Base-by-base conservation (phyloP, 2,888 invertebrate species). In the Allolobophora icterica region DNA sequence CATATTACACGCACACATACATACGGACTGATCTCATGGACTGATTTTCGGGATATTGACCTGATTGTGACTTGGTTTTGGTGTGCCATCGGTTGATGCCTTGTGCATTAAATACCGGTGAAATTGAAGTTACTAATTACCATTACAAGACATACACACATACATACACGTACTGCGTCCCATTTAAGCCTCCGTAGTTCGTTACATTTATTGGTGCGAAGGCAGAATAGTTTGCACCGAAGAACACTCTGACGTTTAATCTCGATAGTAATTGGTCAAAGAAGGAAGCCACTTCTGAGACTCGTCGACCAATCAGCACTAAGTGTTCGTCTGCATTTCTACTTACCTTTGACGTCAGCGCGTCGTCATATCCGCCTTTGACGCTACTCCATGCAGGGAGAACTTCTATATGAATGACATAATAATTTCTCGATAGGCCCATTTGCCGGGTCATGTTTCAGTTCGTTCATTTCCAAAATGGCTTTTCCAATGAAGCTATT, bases 351-450 rank as follows among this genome's bases (percentile, higher is more conserved):
- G 35, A 89, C 58, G 38, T 91, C 38, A 38, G 33, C n/a, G 34
- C 45, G 92, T 93, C 92, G 90, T 92, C 71, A 71, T 30, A n/a
- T 71, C 71, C 71, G 71, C 8, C n/a, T 71, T 71, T n/a, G 71
- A n/a, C 71, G 71, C 71, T 71, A 71, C 71, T 71, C 71, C 30
- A 71, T 71, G 8, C n/a, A 71, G n/a, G 8, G 71, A 71, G 71
- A n/a, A 71, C 30, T 5, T 13, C 4, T 71, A 6, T n/a, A 71
- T 71, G 71, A 71, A n/a, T n/a, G 71, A 71, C 71, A n/a, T 71
- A 71, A n/a, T 71, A 71, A 71, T 71, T 71, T n/a, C 71, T 71
- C 71, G 71, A n/a, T 71, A 5, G 52, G 24, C 45, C 45, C 15
- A 30, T 58, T 58, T 58, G 30, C 5, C n/a, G n/a, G 71, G 11